phyloP scores from a whole-genome alignment of 2,888 invertebrate species.

The Polymixis lichenea region DNA sequence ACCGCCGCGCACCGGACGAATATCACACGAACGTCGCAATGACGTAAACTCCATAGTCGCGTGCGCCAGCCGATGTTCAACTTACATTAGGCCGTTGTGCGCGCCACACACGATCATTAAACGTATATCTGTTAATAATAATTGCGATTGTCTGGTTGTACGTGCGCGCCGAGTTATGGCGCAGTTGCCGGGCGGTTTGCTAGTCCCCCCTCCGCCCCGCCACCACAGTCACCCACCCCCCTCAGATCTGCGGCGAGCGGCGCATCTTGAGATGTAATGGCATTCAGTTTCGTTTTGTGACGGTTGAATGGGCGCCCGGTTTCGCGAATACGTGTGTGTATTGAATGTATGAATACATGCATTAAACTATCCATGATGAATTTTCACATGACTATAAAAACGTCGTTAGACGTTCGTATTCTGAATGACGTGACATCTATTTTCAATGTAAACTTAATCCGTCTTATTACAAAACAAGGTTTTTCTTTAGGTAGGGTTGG shows the following conservation, averaged over 20 bases:
- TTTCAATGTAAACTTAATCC: conserved; percentile 37
- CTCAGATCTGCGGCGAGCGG: conserved; percentile 75
- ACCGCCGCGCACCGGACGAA: conserved; percentile 72
- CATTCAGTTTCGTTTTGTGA: conserved; percentile 85
- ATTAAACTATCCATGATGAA: conserved; percentile 56
- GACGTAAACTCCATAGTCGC: conserved; percentile 79
- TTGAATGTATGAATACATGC: conserved; percentile 74
- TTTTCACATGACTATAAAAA: conserved; percentile 51
- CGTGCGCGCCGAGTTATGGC: conserved; percentile 87
- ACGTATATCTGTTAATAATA: conserved; percentile 89
- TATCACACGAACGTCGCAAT: conserved; percentile 76
- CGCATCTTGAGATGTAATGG: conserved; percentile 86
- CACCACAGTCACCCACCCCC: conserved; percentile 70
- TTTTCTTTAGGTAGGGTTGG: no score
- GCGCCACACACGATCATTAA: conserved; percentile 86
- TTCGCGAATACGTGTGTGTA: conserved; percentile 73
- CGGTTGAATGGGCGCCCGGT: conserved; percentile 82
- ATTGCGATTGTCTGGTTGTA: conserved; percentile 89
- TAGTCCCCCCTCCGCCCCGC: conserved; percentile 59
- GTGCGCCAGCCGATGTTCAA: conserved; percentile 71
- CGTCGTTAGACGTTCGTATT: conserved; percentile 15
- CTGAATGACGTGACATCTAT: conserved; percentile 29
- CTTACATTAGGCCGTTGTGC: conserved; percentile 74
- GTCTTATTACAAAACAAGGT: no score
- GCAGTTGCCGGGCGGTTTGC: conserved; percentile 83